Conservation (phyloP, 1,140 invertebrate genomes). For the Euura saliciscinereae region DNA sequence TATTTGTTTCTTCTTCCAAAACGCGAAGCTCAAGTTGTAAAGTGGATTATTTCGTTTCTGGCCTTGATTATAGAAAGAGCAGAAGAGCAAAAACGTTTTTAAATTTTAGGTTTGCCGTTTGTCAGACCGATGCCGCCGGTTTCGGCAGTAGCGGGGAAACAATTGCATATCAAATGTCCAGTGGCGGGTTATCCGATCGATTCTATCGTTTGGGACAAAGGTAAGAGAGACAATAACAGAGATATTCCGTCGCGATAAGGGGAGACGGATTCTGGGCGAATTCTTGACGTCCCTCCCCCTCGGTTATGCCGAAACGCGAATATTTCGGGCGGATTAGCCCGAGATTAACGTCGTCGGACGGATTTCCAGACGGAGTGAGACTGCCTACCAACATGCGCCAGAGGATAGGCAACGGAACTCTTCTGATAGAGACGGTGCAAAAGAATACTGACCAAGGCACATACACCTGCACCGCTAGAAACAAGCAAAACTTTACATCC, state of each 20-base stretch:
- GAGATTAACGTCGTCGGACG: no score
- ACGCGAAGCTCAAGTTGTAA: no score
- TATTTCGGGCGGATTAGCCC: no score
- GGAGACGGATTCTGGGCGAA: no score
- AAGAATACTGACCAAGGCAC: slow-evolving; percentile 69
- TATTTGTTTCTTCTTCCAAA: no score
- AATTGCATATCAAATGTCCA: slow-evolving; percentile 70
- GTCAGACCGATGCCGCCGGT: slow-evolving; percentile 71
- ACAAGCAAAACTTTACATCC: slow-evolving; percentile 66
- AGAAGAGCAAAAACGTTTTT: not conserved
- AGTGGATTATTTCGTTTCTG: no score
- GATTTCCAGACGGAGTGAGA: slow-evolving; percentile 61
- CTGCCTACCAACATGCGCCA: slow-evolving; percentile 75
- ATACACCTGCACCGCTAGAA: slow-evolving; percentile 71
- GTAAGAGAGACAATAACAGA: slow-evolving; percentile 46
- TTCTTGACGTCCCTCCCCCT: no score
- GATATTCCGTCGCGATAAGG: not conserved
- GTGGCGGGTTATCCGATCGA: slow-evolving; percentile 75
- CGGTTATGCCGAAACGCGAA: no score
- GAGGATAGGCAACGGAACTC: slow-evolving; percentile 69
- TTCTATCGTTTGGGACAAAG: slow-evolving; percentile 70
- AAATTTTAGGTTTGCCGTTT: slow-evolving; percentile 67
- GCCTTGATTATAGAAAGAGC: no score
- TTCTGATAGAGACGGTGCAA: slow-evolving; percentile 70
- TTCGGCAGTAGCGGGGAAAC: slow-evolving; percentile 71